phyloP scores from a whole-genome alignment of 1,140 invertebrate genomes.

The Sipha flava region DNA sequence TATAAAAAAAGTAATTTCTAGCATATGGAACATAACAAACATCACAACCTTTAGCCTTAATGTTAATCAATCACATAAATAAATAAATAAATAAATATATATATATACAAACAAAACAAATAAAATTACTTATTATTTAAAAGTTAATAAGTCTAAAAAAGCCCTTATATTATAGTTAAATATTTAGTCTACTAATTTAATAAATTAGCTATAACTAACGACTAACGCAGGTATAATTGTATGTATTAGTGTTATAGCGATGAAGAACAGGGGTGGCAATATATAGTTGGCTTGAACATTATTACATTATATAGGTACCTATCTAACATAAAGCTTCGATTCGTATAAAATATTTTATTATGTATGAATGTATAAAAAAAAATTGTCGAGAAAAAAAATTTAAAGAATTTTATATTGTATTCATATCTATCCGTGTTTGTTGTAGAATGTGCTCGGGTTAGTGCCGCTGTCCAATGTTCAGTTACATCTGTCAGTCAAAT shows the following conservation, averaged over 20 bases:
- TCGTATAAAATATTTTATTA: slow-evolving; percentile 13
- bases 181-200: neutral
- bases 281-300: neutral
- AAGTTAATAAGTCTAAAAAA: slow-evolving; percentile 25
- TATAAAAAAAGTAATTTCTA: neutral
- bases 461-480: slow-evolving; percentile 28
- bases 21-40: slow-evolving; percentile 26
- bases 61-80: slow-evolving; percentile 17
- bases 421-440: slow-evolving; percentile 29
- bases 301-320: neutral
- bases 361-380: slow-evolving; percentile 16
- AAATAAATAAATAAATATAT: neutral
- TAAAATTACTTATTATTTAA: slow-evolving; percentile 2
- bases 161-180: slow-evolving; percentile 4
- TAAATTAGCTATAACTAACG: neutral
- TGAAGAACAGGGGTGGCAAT: neutral
- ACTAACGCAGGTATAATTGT: neutral
- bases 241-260: neutral
- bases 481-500: slow-evolving; percentile 30
- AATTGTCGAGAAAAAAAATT: neutral
- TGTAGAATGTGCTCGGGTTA: slow-evolving; percentile 32
- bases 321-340: slow-evolving; percentile 11
- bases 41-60: slow-evolving; percentile 32
- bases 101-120: slow-evolving; percentile 20
- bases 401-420: slow-evolving; percentile 31